Evolutionary conservation across 1,140 invertebrate species (phyloP).

Genomic region (Teleopsis dalmanni): DNA sequence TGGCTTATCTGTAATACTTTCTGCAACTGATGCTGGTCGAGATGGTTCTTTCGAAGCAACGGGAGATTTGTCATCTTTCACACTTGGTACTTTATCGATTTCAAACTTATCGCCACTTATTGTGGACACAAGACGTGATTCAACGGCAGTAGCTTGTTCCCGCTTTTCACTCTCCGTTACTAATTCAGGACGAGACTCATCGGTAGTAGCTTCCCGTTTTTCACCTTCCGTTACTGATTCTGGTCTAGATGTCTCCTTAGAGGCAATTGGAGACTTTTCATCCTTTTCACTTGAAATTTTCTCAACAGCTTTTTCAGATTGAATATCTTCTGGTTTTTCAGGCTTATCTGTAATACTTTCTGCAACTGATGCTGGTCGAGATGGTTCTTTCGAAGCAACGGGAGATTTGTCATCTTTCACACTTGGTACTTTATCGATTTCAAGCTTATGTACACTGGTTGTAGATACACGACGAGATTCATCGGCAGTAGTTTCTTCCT

Average conservation of each 20-base stretch:
- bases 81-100: no score
- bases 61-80: constrained; percentile 10
- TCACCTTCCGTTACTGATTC: constrained; percentile 7
- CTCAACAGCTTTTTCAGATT: background rate
- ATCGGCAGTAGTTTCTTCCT: constrained; percentile 10
- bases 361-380: constrained; percentile 9
- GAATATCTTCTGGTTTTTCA: constrained; percentile 4
- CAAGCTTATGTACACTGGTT: constrained; percentile 3
- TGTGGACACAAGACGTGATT: no score
- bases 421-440: constrained; percentile 12
- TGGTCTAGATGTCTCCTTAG: constrained; percentile 11
- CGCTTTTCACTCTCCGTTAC: constrained; percentile 2
- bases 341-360: constrained; percentile 3
- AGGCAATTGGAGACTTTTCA: constrained; percentile 8
- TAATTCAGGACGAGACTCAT: constrained; percentile 16
- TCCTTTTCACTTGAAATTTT: constrained; percentile 19
- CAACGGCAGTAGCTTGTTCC: no score
- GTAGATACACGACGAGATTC: constrained; percentile 7
- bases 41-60: constrained; percentile 5
- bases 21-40: constrained; percentile 14
- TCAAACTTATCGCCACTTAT: no score
- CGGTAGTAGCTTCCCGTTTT: constrained; percentile 8
- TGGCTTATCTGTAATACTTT: no score
- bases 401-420: constrained; percentile 8
- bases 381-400: background rate